phyloP scores from a whole-genome alignment of 2,797 vertebrate genomes.

The Molossus molossus region DNA sequence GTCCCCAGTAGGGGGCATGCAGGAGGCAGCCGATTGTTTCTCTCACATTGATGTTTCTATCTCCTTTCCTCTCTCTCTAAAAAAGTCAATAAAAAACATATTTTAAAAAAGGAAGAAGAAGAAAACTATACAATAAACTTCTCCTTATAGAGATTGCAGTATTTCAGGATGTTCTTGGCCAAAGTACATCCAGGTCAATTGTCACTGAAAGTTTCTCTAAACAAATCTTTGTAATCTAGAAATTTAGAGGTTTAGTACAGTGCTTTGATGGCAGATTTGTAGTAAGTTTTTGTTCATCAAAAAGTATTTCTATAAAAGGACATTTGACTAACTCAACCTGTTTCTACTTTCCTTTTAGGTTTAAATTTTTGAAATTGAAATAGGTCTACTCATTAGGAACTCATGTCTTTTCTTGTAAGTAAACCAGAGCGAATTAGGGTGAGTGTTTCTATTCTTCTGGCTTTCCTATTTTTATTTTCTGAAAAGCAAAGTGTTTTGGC shows the following conservation, averaged over 20 bases:
- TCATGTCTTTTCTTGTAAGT: slow-evolving; percentile 94
- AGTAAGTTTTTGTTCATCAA: slow-evolving; percentile 40
- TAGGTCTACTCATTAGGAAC: slow-evolving; percentile 85
- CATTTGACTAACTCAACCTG: slow-evolving; percentile 64
- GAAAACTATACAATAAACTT: slow-evolving; percentile 5
- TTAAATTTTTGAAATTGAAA: slow-evolving; percentile 82
- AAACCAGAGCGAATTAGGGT: slow-evolving; percentile 92
- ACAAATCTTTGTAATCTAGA: slow-evolving; percentile 43
- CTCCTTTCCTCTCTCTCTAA: too few relatives aligned
- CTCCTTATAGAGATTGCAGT: slow-evolving; percentile 2
- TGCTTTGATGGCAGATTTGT: background rate
- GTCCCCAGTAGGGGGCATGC: too few relatives aligned
- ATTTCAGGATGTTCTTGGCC: slow-evolving; percentile 43
- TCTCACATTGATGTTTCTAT: too few relatives aligned
- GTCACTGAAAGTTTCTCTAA: slow-evolving; percentile 30
- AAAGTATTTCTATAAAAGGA: slow-evolving; percentile 15
- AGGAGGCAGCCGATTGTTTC: too few relatives aligned
- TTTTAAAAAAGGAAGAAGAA: background rate
- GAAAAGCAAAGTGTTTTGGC: slow-evolving; percentile 64
- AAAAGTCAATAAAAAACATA: too few relatives aligned
- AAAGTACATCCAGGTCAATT: slow-evolving; percentile 20
- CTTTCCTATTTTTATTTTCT: slow-evolving; percentile 80
- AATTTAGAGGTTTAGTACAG: background rate
- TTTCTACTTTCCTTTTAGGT: slow-evolving; percentile 84
- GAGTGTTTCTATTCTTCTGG: slow-evolving; percentile 88